phyloP scores from a whole-genome alignment of 2,797 vertebrate species.

The Naso thynnoides region DNA sequence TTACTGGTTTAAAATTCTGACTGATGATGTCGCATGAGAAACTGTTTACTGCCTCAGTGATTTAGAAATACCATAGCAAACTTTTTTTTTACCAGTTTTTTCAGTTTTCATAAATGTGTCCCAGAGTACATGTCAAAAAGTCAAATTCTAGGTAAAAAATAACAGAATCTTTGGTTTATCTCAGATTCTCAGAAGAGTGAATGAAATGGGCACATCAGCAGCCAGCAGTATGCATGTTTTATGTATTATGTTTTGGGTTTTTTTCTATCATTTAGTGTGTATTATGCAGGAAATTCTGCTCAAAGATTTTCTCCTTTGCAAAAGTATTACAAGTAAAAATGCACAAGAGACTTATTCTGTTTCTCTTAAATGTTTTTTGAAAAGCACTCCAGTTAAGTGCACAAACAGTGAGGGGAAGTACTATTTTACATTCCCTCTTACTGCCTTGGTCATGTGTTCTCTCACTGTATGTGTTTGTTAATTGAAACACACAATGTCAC shows the following conservation, averaged over 20 bases:
- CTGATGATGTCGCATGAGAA: slow-evolving; percentile 38
- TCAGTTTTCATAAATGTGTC: slow-evolving; percentile 11
- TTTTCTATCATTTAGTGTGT: neutral
- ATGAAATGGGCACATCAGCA: neutral
- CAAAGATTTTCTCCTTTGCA: neutral
- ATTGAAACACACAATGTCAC: slow-evolving; percentile 3
- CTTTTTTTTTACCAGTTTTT: slow-evolving; percentile 10
- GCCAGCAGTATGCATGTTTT: neutral
- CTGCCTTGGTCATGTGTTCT: neutral
- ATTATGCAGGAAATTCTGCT: neutral
- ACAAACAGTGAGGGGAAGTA: neutral
- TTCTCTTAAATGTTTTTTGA: neutral
- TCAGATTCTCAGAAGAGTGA: neutral
- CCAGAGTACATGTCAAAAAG: neutral
- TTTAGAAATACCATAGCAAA: slow-evolving; percentile 1
- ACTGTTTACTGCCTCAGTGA: slow-evolving; percentile 24
- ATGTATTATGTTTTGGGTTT: too few species aligned
- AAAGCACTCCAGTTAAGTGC: neutral
- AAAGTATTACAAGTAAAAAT: neutral
- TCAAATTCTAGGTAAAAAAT: neutral
- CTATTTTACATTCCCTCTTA: slow-evolving; percentile 4
- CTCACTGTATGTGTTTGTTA: neutral
- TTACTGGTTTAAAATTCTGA: slow-evolving; percentile 39
- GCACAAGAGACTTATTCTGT: neutral
- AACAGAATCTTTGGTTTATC: neutral